Base-by-base conservation (phyloP, 2,888 invertebrate species). In the Molorchus minor region DNA sequence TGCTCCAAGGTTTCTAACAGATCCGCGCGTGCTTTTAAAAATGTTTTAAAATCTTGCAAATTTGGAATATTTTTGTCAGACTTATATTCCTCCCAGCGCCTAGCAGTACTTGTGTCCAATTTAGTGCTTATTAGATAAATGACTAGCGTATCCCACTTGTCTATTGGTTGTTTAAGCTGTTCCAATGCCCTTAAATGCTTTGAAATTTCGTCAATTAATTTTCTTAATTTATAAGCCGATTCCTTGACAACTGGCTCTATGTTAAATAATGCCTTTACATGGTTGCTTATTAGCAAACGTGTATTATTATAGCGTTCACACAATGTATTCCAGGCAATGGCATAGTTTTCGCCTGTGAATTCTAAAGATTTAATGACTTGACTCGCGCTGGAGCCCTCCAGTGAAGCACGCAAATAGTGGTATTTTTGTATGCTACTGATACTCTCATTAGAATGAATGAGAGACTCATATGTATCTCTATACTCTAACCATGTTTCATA, bases 41-140 rank as follows among this genome's bases (percentile, higher is more conserved):
- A 53, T 16, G 13, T 17, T 29, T 41, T 36, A 8, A 54, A 17
- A 38, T 46, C 19, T 2, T 36, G 16, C 13, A 45, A 38, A 19
- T 21, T 41, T 1, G 40, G 40, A 5, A 15, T 17, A 10, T 56
- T 49, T 43, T 30, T 51, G 12, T 43, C 56, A 29, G 33, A 12
- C 25, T 13, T 61, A 16, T 51, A 52, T 33, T 57, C 29, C 45
- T 61, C 61, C 61, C 63, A 63, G 19, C 61, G 52, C n/a, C 57
- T 21, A 13, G 19, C 21, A 10, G 61, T 59, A n/a, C 16, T 35
- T n/a, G 25, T 8, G 15, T 62, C 62, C 20, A 59, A 46, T 51
- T 62, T 56, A 12, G 51, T 33, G 17, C 16, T 13, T 17, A 62
- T 29, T 21, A 62, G 20, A 25, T 45, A 62, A 16, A 61, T 54